phyloP scores from a whole-genome alignment of 30 jellyfish, hydroid and myxozoan genomes.

The Pseudorhiza aurosa region DNA sequence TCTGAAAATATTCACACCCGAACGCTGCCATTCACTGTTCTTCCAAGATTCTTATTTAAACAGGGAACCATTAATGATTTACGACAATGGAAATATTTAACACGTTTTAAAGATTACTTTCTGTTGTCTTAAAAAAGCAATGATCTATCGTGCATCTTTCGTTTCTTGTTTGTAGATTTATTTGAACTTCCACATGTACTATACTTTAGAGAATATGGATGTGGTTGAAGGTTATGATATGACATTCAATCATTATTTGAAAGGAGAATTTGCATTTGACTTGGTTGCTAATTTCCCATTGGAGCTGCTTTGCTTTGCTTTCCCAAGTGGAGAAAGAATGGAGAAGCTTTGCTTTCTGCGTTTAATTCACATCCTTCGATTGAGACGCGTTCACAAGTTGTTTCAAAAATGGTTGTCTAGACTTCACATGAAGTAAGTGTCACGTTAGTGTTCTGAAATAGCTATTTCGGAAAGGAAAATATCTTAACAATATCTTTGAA shows the following conservation, averaged over 20 bases:
- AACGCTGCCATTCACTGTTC: too few relatives aligned
- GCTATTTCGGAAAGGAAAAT: too few relatives aligned
- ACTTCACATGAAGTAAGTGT: conserved; percentile 76
- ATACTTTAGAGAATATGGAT: conserved; percentile 51
- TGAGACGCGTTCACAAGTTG: conserved; percentile 53
- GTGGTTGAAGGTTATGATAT: conserved; percentile 41
- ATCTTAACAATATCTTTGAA: background rate
- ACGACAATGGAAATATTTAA: too few relatives aligned
- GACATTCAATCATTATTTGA: conserved; percentile 48
- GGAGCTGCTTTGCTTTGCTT: conserved; percentile 60
- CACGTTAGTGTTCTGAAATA: too few relatives aligned
- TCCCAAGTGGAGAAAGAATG: conserved; percentile 39
- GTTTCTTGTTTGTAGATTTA: conserved; percentile 50
- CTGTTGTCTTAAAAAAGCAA: too few relatives aligned
- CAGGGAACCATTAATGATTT: too few relatives aligned
- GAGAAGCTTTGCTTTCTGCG: conserved; percentile 55
- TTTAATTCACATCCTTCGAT: conserved; percentile 63
- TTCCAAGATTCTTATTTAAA: too few relatives aligned
- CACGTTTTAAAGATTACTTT: too few relatives aligned
- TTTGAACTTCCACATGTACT: conserved; percentile 75
- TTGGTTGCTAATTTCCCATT: conserved; percentile 72
- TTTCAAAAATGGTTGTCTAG: conserved; percentile 51
- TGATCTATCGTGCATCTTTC: background rate
- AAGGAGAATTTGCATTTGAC: conserved; percentile 75
- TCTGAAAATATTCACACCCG: too few relatives aligned